phyloP scores from a whole-genome alignment of 2,113 vertebrate genomes.

The Chloropsis cyanopogon region DNA sequence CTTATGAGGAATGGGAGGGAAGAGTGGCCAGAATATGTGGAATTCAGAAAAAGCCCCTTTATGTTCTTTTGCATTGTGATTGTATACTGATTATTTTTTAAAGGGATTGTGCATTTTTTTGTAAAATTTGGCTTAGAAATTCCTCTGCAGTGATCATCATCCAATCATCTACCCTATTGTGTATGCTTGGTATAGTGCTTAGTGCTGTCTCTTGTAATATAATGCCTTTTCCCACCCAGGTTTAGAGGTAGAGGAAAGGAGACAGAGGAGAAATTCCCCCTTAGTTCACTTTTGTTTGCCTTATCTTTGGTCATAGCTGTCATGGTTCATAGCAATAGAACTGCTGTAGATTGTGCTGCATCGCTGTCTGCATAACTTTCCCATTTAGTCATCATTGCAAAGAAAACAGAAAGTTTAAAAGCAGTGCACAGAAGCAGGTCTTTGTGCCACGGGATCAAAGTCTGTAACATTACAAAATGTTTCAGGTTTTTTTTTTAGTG shows the following conservation, averaged over 20 bases:
- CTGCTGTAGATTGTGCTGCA: neutral
- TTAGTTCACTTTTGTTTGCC: neutral
- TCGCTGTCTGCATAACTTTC: neutral
- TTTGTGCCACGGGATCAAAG: neutral
- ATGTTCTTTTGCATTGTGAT: neutral
- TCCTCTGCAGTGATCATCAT: neutral
- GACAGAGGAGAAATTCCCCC: neutral
- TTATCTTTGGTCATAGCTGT: neutral
- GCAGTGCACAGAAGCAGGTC: slow-evolving; percentile 11
- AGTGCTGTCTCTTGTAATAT: neutral
- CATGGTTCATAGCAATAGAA: neutral
- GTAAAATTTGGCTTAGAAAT: neutral
- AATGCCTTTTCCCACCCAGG: neutral
- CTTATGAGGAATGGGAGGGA: neutral
- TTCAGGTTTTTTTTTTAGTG: neutral
- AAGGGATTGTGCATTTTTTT: neutral
- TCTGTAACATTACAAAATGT: neutral
- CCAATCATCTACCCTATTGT: neutral
- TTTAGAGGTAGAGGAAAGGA: neutral
- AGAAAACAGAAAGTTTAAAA: neutral
- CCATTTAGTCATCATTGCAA: neutral
- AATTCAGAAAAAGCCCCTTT: neutral
- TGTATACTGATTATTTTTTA: neutral
- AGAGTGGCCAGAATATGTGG: neutral
- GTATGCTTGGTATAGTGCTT: neutral